A percentile compares a stretch with the other conserved stretches of the same genome.
Evolutionary conservation across 2,113 vertebrate species (phyloP).

Genomic region (Epinephelus fuscoguttatus): DNA sequence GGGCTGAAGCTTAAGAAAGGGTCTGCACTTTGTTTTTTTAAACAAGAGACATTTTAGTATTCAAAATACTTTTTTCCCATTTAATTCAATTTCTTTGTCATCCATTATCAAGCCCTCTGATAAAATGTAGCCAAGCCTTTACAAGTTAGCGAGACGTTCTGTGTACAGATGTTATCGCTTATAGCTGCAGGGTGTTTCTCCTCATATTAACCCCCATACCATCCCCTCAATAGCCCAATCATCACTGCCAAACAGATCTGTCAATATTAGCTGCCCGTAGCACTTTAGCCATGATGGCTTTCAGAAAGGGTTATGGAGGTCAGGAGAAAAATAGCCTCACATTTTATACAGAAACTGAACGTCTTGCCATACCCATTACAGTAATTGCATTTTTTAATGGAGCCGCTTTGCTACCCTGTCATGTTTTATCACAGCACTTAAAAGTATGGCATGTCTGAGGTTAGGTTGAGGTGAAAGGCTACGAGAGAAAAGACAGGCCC

Average conservation of each 20-base stretch:
- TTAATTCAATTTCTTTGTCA: background rate
- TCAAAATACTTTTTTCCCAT: background rate
- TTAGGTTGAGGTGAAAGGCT: slow-evolving; percentile 36
- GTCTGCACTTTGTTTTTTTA: background rate
- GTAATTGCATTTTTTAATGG: slow-evolving; percentile 60
- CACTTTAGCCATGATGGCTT: slow-evolving; percentile 39
- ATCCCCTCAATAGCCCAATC: slow-evolving; percentile 49
- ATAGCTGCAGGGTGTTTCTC: background rate
- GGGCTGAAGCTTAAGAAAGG: too few species aligned
- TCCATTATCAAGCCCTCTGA: background rate
- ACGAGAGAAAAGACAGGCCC: background rate
- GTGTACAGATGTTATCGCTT: slow-evolving; percentile 12
- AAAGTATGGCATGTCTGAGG: slow-evolving; percentile 16
- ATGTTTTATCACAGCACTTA: slow-evolving; percentile 50
- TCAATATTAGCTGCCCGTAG: slow-evolving; percentile 52
- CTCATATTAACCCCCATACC: slow-evolving; percentile 15
- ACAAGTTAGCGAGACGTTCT: background rate
- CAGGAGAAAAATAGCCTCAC: slow-evolving; percentile 16
- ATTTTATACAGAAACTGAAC: slow-evolving; percentile 40
- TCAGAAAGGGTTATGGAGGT: slow-evolving; percentile 41
- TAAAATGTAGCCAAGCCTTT: background rate
- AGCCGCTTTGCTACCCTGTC: slow-evolving; percentile 33
- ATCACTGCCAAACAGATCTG: slow-evolving; percentile 43
- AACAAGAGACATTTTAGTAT: background rate
- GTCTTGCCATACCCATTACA: slow-evolving; percentile 47